Conservation (phyloP, 2,113 vertebrate genomes). For the Eolophus roseicapilla region DNA sequence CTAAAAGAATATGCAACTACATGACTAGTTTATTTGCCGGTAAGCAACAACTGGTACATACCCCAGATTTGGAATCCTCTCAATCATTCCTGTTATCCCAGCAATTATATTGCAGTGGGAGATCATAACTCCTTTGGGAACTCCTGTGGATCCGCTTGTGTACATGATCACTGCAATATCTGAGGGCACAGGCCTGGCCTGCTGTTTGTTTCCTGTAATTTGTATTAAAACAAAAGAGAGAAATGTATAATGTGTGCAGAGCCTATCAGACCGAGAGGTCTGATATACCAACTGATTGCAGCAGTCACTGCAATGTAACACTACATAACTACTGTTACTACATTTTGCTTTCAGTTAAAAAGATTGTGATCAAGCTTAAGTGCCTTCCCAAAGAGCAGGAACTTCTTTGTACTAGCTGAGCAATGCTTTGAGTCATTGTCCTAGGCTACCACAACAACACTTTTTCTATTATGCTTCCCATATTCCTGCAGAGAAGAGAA, state of each 20-base stretch:
- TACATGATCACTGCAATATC: slow-evolving; percentile 98
- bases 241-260: not conserved
- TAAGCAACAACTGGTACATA: slow-evolving; percentile 30
- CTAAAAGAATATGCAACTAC: not conserved
- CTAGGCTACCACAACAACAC: not conserved
- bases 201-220: slow-evolving; percentile 66
- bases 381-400: not conserved
- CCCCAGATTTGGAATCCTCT: slow-evolving; percentile 87
- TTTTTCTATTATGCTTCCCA: not conserved
- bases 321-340: not conserved
- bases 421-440: not conserved
- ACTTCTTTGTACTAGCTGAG: not conserved
- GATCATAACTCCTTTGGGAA: slow-evolving; percentile 96
- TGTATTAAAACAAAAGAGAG: not conserved
- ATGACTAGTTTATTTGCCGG: not conserved
- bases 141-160: slow-evolving; percentile 93
- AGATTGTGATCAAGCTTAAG: not conserved
- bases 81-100: slow-evolving; percentile 89
- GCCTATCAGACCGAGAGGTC: not conserved
- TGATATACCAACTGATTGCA: not conserved
- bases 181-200: slow-evolving; percentile 73
- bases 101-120: slow-evolving; percentile 93
- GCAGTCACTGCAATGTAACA: not conserved
- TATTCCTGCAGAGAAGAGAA: not conserved
- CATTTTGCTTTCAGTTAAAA: not conserved